These are phyloP conservation scores for Pteronotus mesoamericanus DNA, from an alignment of 2,797 vertebrate genomes.

Conservation along the genomic window DNA sequence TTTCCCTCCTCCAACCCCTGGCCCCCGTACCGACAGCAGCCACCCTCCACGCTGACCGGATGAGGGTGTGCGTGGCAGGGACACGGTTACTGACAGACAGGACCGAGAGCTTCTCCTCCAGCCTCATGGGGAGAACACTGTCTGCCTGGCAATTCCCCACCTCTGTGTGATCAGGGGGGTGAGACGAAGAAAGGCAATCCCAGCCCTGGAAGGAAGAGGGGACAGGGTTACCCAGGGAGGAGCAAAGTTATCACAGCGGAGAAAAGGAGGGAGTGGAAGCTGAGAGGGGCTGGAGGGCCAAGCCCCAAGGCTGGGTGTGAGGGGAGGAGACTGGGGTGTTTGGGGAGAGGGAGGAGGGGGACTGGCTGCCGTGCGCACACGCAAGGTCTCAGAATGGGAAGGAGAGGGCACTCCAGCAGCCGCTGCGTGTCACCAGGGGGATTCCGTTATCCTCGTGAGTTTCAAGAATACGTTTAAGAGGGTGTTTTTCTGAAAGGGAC, in stretches of 20 bases:
- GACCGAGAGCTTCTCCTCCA: neutral
- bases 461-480: neutral
- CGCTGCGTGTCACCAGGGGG: neutral
- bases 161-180: neutral
- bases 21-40: no score
- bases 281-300: neutral
- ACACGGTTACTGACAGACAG: neutral
- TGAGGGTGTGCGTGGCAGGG: neutral
- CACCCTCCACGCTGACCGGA: neutral
- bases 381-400: rapidly evolving
- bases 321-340: neutral
- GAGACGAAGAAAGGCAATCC: neutral
- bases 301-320: neutral
- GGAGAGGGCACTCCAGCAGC: no score
- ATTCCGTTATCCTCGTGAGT: neutral
- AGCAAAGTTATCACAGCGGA: neutral
- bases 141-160: neutral
- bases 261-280: neutral
- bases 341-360: neutral
- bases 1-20: neutral
- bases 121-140: neutral
- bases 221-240: no score
- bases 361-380: rapidly evolving
- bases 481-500: neutral
- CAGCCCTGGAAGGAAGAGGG: neutral